Evolutionary conservation across 1,140 invertebrate species (phyloP).

Genomic region (Tribolium castaneum): DNA sequence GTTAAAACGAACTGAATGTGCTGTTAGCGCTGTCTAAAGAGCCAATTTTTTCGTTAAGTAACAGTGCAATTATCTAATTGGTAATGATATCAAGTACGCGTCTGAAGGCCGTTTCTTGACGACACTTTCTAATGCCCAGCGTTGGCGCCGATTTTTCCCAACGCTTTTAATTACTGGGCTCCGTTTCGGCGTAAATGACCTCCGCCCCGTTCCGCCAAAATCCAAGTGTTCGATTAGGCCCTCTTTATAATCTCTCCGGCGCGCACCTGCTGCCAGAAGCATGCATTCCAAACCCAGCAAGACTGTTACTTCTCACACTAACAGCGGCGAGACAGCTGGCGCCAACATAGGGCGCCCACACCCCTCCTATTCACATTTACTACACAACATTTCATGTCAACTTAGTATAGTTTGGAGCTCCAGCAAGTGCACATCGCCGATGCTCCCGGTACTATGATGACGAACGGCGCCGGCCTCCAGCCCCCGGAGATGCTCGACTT

Average conservation of each 20-base stretch:
- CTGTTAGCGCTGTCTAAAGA: neutral
- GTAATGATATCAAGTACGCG: neutral
- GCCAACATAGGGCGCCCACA: constrained; percentile 52
- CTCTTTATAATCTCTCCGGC: constrained; percentile 32
- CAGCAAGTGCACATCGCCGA: neutral
- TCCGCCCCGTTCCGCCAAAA: constrained; percentile 30
- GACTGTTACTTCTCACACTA: constrained; percentile 52
- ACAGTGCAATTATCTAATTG: neutral
- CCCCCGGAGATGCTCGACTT: constrained; percentile 63
- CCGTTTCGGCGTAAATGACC: neutral
- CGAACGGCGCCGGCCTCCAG: neutral
- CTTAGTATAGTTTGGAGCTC: constrained; percentile 64
- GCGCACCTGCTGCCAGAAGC: constrained; percentile 50
- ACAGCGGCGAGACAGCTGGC: constrained; percentile 52
- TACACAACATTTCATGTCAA: constrained; percentile 57
- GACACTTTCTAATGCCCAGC: neutral
- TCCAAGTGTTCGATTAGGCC: constrained; percentile 13
- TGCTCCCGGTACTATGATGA: constrained; percentile 1
- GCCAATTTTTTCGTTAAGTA: neutral
- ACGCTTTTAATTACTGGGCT: neutral
- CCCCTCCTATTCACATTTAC: constrained; percentile 55
- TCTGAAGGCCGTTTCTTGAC: neutral
- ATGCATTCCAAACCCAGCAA: constrained; percentile 53
- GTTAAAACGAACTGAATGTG: too few species aligned
- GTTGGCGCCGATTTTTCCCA: neutral